A percentile compares a stretch with the other conserved stretches of the same genome.
Evolutionary conservation across 2,113 vertebrate genomes (phyloP).

Genomic region (Gadus chalcogrammus): DNA sequence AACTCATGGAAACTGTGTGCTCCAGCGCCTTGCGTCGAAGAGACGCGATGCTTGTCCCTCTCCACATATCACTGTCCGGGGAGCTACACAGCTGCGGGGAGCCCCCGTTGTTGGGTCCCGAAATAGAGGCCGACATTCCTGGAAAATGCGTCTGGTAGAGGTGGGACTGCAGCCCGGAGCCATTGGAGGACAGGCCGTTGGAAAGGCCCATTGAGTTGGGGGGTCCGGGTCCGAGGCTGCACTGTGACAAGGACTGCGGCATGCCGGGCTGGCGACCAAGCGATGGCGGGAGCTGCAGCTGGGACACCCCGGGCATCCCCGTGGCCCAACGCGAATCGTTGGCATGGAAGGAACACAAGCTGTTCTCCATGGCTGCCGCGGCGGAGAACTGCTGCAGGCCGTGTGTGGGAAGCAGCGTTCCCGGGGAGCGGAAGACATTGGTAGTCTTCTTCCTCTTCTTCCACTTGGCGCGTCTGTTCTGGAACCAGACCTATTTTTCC

Average conservation of each 20-base stretch:
- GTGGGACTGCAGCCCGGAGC: constrained; percentile 91
- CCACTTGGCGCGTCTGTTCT: constrained; percentile 96
- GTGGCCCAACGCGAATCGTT: constrained; percentile 96
- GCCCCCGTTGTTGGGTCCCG: constrained; percentile 89
- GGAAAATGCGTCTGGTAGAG: constrained; percentile 95
- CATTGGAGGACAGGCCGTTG: constrained; percentile 91
- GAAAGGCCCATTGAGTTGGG: constrained; percentile 94
- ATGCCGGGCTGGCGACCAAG: constrained; percentile 89
- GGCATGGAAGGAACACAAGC: constrained; percentile 96
- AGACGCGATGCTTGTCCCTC: constrained; percentile 97
- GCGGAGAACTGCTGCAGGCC: constrained; percentile 91
- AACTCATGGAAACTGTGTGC: constrained; percentile 99
- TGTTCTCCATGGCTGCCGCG: constrained; percentile 92
- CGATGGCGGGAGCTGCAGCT: constrained; percentile 89
- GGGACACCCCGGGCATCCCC: constrained; percentile 90
- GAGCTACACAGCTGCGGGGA: constrained; percentile 95
- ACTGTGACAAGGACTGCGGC: constrained; percentile 95
- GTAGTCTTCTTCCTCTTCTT: constrained; percentile 99
- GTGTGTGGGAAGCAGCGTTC: constrained; percentile 90
- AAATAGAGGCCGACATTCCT: constrained; percentile 93
- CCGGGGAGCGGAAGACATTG: constrained; percentile 91
- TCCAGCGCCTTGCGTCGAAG: constrained; percentile 96
- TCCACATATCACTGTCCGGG: constrained; percentile 98
- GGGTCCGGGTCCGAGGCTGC: constrained; percentile 86
- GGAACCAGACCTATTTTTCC: constrained; percentile 88